A percentile compares a stretch with the other conserved stretches of the same genome.
Conservation (phyloP, 2,113 vertebrate genomes). For the Sorex fumeus region DNA sequence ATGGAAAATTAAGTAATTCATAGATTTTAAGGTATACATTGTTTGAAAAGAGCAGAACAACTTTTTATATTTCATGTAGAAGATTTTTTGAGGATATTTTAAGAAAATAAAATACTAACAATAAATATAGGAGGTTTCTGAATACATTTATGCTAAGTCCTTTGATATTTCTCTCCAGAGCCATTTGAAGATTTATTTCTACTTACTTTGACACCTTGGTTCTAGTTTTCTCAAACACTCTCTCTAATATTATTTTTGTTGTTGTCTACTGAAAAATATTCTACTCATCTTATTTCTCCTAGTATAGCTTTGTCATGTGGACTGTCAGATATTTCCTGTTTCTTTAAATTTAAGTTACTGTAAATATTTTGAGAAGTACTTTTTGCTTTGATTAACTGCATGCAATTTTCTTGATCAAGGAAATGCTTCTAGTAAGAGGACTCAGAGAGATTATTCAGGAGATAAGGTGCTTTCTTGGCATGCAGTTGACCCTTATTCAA, state of each 20-base stretch:
- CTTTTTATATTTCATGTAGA: slow-evolving; percentile 54
- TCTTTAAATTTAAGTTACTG: not conserved
- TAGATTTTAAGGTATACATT: slow-evolving; percentile 59
- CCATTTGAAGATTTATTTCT: not conserved
- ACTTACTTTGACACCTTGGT: slow-evolving; percentile 43
- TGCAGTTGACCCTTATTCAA: no score
- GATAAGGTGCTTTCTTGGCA: no score
- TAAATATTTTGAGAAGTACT: not conserved
- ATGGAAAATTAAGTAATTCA: slow-evolving; percentile 78
- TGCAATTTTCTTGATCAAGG: not conserved
- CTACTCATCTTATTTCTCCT: not conserved
- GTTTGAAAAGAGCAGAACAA: slow-evolving; percentile 49
- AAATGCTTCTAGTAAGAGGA: not conserved
- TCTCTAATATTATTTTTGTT: not conserved
- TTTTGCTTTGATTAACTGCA: not conserved
- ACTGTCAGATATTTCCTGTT: not conserved
- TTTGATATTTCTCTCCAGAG: slow-evolving; percentile 33
- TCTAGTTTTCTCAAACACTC: not conserved
- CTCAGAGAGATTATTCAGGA: no score
- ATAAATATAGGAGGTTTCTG: slow-evolving; percentile 45
- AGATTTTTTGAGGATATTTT: slow-evolving; percentile 66
- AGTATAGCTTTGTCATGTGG: not conserved
- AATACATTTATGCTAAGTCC: slow-evolving; percentile 51
- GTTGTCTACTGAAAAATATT: not conserved
- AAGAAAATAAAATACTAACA: slow-evolving; percentile 76